phyloP scores from a whole-genome alignment of 2,888 invertebrate species.

The Morpho deidamia region DNA sequence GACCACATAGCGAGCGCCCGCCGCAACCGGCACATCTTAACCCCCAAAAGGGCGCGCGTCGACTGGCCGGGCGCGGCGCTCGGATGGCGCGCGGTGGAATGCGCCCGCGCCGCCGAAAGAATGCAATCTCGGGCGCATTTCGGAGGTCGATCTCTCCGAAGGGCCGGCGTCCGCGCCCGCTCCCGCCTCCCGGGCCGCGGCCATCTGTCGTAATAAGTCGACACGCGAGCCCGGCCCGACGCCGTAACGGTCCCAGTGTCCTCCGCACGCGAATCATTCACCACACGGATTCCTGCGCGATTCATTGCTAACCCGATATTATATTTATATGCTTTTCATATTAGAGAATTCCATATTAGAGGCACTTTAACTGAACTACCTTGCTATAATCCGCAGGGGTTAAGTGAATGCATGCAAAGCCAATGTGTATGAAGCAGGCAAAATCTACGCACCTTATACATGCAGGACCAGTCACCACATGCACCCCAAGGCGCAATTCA shows the following conservation, averaged over 20 bases:
- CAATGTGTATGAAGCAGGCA: too few species aligned
- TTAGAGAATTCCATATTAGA: too few species aligned
- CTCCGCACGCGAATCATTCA: conserved; percentile 58
- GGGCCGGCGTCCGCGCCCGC: conserved; percentile 56
- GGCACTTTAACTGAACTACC: too few species aligned
- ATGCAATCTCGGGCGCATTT: conserved; percentile 79
- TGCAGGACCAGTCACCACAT: too few species aligned
- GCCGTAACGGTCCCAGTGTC: conserved; percentile 58
- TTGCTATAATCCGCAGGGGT: too few species aligned
- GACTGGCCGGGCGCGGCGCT: conserved; percentile 69
- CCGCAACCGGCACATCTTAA: conserved; percentile 76
- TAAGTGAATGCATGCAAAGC: too few species aligned
- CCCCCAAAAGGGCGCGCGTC: conserved; percentile 77
- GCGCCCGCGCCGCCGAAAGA: conserved; percentile 78
- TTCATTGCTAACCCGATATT: conserved; percentile 18
- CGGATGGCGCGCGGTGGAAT: conserved; percentile 75
- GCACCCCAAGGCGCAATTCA: too few species aligned
- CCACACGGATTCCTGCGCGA: conserved; percentile 28
- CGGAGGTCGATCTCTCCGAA: conserved; percentile 77
- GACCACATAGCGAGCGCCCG: conserved; percentile 76
- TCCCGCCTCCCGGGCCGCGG: conserved; percentile 67
- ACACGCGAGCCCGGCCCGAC: conserved; percentile 62
- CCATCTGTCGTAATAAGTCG: conserved; percentile 78
- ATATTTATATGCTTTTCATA: conserved; percentile 3
- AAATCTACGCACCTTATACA: too few species aligned